phyloP scores from a whole-genome alignment of 2,797 vertebrate genomes.

The Todus mexicanus region DNA sequence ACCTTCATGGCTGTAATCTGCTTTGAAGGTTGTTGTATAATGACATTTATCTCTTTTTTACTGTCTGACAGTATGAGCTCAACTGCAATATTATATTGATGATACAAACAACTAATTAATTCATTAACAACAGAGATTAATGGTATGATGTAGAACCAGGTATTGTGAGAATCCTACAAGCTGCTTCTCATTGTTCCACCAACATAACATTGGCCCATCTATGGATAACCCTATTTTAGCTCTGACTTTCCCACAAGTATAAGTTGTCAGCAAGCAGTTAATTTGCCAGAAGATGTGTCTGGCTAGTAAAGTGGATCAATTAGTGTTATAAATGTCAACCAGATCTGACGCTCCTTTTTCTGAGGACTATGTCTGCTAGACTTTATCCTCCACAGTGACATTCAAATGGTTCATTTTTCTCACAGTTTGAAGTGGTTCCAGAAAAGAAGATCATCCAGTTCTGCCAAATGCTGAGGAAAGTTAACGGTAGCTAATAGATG shows the following conservation, averaged over 20 bases:
- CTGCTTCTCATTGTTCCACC: background rate
- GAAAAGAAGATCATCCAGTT: background rate
- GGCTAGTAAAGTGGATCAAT: background rate
- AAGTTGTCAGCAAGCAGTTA: background rate
- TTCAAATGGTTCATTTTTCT: background rate
- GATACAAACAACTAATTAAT: background rate
- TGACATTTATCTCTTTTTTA: background rate
- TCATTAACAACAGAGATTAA: background rate
- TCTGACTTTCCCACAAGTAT: background rate
- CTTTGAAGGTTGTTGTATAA: background rate
- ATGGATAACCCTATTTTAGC: background rate
- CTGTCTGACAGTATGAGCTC: background rate
- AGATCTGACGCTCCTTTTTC: background rate
- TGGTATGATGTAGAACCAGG: background rate
- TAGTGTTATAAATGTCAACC: background rate
- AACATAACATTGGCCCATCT: background rate
- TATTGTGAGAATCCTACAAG: background rate
- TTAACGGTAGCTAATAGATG: background rate
- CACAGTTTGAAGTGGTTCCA: background rate
- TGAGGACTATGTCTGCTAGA: background rate
- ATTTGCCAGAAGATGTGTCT: background rate
- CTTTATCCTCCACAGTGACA: background rate
- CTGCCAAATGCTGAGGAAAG: background rate
- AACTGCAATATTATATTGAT: background rate
- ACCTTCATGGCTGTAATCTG: background rate